Conservation (phyloP, 2,797 vertebrate species). For the Macropus fuliginosus region DNA sequence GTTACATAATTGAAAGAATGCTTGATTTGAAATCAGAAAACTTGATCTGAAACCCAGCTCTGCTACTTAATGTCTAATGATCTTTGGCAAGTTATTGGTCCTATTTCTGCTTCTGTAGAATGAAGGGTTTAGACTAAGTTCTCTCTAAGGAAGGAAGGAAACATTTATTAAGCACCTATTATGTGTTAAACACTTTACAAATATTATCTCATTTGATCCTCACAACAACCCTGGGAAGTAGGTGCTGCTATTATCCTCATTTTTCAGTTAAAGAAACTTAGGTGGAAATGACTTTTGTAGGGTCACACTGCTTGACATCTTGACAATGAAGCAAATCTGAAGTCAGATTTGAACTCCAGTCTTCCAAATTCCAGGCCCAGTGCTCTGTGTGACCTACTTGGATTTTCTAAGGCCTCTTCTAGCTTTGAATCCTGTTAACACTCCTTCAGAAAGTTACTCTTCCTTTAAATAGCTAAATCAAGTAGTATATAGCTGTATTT, state of each 20-base stretch:
- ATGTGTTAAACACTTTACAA: not conserved
- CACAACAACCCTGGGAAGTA: not conserved
- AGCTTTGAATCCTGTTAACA: not conserved
- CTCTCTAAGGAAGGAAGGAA: not conserved
- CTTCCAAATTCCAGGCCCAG: not conserved
- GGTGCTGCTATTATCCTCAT: not conserved
- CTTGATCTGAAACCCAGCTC: not conserved
- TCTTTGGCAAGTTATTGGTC: not conserved
- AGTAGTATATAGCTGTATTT: not conserved
- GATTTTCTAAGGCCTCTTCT: not conserved
- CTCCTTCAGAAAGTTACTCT: not conserved
- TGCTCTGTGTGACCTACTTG: not conserved
- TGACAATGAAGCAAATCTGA: not conserved
- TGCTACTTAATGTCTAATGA: not conserved
- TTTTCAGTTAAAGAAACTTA: not conserved
- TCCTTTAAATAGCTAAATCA: not conserved
- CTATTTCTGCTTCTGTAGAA: not conserved
- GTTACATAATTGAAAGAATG: not conserved
- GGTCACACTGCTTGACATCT: not conserved
- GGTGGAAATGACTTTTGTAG: not conserved
- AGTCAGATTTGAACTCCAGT: not conserved
- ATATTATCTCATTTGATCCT: not conserved
- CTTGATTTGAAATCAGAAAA: not conserved
- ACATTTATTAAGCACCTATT: not conserved
- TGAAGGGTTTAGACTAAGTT: not conserved